These are phyloP conservation scores for Podilymbus podiceps DNA, from an alignment of 2,113 vertebrate species.

Conservation along the genomic window DNA sequence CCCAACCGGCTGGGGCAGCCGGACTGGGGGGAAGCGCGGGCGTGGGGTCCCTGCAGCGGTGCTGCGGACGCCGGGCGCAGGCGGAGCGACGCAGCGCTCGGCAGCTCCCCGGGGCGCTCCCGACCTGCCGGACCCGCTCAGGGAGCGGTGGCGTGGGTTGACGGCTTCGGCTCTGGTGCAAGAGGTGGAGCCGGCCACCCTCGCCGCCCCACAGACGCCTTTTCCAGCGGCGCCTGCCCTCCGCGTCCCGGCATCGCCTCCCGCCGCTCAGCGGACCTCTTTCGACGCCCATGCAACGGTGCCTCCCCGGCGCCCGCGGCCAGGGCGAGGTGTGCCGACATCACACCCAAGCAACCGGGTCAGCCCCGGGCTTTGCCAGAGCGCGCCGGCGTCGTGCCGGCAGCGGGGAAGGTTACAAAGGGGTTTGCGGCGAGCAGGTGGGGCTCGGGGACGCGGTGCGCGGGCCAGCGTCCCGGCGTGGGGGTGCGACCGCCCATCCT, in stretches of 20 bases:
- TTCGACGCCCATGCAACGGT: constrained; percentile 15
- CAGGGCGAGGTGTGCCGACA: neutral
- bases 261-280: neutral
- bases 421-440: fast-evolving
- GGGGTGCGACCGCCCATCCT: neutral
- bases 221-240: neutral
- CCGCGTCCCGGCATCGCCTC: neutral
- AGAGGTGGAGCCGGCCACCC: neutral
- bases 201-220: neutral
- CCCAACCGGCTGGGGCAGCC: constrained; percentile 35
- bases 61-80: constrained; percentile 5
- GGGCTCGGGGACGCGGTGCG: fast-evolving
- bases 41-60: constrained; percentile 54
- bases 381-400: fast-evolving
- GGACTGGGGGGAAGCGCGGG: neutral
- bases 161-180: neutral
- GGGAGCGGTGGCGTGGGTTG: constrained; percentile 26
- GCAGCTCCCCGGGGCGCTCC: neutral
- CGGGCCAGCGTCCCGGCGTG: fast-evolving
- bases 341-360: neutral
- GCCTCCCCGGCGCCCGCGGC: neutral
- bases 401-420: fast-evolving
- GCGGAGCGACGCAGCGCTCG: neutral
- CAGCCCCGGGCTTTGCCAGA: neutral
- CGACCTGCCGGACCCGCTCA: constrained; percentile 37